Evolutionary conservation across 2,797 vertebrate genomes (phyloP).

Genomic region (Babyrousa celebensis): DNA sequence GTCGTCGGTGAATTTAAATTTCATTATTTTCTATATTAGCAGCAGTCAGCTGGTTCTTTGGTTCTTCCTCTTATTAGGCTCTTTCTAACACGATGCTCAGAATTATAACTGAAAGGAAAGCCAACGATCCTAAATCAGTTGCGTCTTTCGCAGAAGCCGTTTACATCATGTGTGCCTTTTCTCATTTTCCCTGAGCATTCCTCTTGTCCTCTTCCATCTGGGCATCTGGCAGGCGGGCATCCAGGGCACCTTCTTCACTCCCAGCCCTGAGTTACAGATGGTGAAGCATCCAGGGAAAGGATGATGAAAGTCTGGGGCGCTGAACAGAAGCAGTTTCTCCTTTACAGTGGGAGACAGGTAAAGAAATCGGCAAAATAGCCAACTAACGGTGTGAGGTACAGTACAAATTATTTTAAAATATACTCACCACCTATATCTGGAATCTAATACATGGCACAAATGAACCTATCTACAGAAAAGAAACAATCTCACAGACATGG

Average conservation of each 20-base stretch:
- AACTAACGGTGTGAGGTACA: background rate
- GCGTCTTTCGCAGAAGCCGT: background rate
- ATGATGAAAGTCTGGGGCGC: background rate
- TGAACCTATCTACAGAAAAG: no score
- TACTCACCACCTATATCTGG: background rate
- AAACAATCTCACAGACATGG: no score
- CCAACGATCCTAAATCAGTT: background rate
- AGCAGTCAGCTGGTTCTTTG: background rate
- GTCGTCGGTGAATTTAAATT: background rate
- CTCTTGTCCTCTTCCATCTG: background rate
- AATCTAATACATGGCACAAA: no score
- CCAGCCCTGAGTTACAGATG: background rate
- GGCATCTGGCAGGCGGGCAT: background rate
- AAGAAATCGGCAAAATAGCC: slow-evolving; percentile 55
- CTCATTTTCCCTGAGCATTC: background rate
- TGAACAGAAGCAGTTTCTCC: background rate
- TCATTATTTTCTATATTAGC: slow-evolving; percentile 36
- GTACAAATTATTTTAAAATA: slow-evolving; percentile 9
- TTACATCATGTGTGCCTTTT: background rate
- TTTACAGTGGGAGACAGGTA: background rate
- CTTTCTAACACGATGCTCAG: slow-evolving; percentile 26
- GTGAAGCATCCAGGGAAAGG: background rate
- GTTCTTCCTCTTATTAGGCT: background rate
- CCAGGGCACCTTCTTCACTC: background rate
- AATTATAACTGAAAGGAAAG: slow-evolving; percentile 21